A percentile compares a stretch with the other conserved stretches of the same genome.
Evolutionary conservation across 1,140 invertebrate genomes (phyloP).

Genomic region (Ericerus pela): DNA sequence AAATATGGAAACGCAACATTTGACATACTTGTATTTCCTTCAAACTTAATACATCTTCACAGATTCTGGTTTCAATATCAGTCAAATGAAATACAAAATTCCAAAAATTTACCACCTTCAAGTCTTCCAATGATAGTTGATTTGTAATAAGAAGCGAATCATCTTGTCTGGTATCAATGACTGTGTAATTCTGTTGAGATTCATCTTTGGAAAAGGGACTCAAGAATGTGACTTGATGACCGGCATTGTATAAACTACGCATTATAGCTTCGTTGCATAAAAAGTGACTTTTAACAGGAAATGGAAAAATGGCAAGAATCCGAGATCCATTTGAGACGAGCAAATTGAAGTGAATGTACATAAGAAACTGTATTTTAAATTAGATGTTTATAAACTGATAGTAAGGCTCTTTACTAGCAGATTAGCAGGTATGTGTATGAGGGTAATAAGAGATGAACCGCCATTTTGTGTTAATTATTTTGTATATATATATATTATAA

Average conservation of each 20-base stretch:
- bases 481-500: no score
- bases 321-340: constrained; percentile 21
- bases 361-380: no score
- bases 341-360: no score
- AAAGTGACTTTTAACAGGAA: constrained; percentile 28
- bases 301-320: constrained; percentile 27
- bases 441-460: no score
- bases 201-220: constrained; percentile 33
- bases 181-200: constrained; percentile 35
- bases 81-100: no score
- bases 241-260: constrained; percentile 24
- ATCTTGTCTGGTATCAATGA: constrained; percentile 29
- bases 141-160: neutral
- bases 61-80: neutral
- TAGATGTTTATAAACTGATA: no score
- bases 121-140: neutral
- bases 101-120: no score
- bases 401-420: no score
- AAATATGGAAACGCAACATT: no score
- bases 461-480: no score
- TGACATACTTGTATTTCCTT: neutral
- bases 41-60: neutral
- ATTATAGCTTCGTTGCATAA: constrained; percentile 29
- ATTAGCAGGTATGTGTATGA: no score
- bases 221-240: constrained; percentile 28